Conservation (phyloP, 2,888 invertebrate species). For the Nymphalis c-album region DNA sequence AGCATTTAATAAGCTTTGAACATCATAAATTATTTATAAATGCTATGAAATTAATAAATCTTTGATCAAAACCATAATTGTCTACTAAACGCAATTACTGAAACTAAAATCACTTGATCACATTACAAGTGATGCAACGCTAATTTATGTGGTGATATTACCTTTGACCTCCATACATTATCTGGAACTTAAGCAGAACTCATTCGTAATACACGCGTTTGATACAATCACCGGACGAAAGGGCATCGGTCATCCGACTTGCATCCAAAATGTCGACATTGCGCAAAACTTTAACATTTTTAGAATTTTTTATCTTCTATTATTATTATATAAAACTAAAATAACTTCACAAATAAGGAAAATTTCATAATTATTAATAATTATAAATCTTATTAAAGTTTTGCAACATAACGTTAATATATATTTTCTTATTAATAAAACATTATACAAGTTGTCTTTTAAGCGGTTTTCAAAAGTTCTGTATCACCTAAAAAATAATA, state of each 20-base stretch:
- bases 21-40: conserved; percentile 1
- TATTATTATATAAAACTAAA: neutral
- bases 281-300: conserved; percentile 36
- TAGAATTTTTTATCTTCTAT: conserved; percentile 31
- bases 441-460: no score
- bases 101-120: neutral
- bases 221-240: conserved; percentile 31
- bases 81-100: neutral
- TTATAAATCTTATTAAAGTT: neutral
- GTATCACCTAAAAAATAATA: neutral
- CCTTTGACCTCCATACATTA: conserved; percentile 24
- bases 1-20: neutral
- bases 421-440: no score
- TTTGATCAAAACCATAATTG: neutral
- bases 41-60: neutral
- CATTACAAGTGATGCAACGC: conserved; percentile 3
- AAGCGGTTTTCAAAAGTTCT: neutral
- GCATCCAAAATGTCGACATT: conserved; percentile 29
- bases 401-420: no score
- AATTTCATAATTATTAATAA: neutral
- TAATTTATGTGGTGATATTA: conserved; percentile 16
- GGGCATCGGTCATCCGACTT: conserved; percentile 35
- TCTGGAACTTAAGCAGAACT: conserved; percentile 25
- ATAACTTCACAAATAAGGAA: conserved; percentile 4
- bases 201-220: conserved; percentile 21